Percentiles rank a stretch among this genome's conserved stretches.
Evolutionary conservation across 1,140 invertebrate species (phyloP).

Genomic region (Agraylea sexmaculata): DNA sequence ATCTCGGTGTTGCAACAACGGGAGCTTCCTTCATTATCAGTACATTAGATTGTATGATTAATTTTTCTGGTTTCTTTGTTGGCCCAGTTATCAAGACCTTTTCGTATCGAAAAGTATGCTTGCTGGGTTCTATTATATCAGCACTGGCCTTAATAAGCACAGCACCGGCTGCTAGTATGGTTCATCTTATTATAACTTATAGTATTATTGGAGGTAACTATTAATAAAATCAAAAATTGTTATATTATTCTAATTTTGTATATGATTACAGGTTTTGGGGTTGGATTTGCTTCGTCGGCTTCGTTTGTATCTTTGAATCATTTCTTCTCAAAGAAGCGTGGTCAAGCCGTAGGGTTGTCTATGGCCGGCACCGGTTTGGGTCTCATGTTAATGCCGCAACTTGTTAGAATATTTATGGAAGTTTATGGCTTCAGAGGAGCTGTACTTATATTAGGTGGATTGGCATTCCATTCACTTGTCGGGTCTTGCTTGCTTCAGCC

Average conservation of each 20-base stretch:
- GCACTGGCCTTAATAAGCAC: conserved; percentile 53
- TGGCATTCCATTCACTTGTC: conserved; percentile 52
- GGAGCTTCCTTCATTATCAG: conserved; percentile 60
- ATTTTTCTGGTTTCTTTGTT: conserved; percentile 64
- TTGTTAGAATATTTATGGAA: conserved; percentile 47
- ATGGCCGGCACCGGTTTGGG: conserved; percentile 65
- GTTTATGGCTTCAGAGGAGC: conserved; percentile 51
- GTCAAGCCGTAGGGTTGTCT: conserved; percentile 61
- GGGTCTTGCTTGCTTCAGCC: conserved; percentile 56
- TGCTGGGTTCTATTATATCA: conserved; percentile 51
- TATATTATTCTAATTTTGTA: conserved; percentile 13
- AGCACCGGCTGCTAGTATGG: conserved; percentile 54
- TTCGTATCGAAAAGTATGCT: conserved; percentile 59
- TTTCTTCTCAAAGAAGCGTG: conserved; percentile 60
- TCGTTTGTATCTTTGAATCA: conserved; percentile 62
- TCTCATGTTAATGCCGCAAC: conserved; percentile 62
- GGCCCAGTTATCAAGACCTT: conserved; percentile 60
- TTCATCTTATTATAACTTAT: conserved; percentile 59
- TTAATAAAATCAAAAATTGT: conserved; percentile 3
- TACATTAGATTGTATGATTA: conserved; percentile 58
- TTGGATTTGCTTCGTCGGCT: conserved; percentile 55
- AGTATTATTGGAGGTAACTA: conserved; percentile 60
- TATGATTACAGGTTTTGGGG: conserved; percentile 49
- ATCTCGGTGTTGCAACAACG: conserved; percentile 55
- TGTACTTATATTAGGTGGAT: conserved; percentile 50